Evolutionary conservation across 2,797 vertebrate genomes (phyloP).

Genomic region (Emydoidea blandingii): DNA sequence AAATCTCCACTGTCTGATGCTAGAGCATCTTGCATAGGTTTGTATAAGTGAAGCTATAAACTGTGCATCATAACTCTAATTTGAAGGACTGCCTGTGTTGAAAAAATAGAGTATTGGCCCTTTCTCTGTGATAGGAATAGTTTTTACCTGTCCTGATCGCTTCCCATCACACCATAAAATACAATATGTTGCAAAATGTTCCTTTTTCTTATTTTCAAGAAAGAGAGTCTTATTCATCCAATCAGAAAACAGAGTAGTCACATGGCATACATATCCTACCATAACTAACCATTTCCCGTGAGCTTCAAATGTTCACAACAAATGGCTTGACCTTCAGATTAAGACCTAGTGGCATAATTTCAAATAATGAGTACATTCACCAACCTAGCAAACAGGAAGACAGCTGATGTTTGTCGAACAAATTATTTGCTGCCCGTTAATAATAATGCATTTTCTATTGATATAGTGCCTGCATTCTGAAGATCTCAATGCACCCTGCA

Average conservation of each 20-base stretch:
- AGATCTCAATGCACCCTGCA: background rate
- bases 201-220: background rate
- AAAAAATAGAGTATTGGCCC: constrained; percentile 50
- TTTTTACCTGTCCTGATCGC: constrained; percentile 31
- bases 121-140: constrained; percentile 41
- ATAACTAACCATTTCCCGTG: constrained; percentile 14
- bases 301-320: constrained; percentile 20
- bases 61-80: constrained; percentile 61
- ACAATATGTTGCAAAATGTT: constrained; percentile 6
- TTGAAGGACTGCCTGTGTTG: constrained; percentile 59
- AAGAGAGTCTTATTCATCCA: constrained; percentile 47
- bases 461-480: constrained; percentile 16
- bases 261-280: background rate
- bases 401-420: background rate
- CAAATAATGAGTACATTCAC: background rate
- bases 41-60: constrained; percentile 57
- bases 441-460: constrained; percentile 45
- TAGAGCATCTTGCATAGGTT: constrained; percentile 45
- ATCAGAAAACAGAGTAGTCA: constrained; percentile 15
- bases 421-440: constrained; percentile 39
- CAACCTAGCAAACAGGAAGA: background rate
- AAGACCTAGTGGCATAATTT: constrained; percentile 54
- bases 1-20: constrained; percentile 70
- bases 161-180: constrained; percentile 15
- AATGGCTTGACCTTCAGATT: background rate